These are phyloP conservation scores for Proteles cristata DNA, from an alignment of 2,113 vertebrate species.

Conservation along the genomic window DNA sequence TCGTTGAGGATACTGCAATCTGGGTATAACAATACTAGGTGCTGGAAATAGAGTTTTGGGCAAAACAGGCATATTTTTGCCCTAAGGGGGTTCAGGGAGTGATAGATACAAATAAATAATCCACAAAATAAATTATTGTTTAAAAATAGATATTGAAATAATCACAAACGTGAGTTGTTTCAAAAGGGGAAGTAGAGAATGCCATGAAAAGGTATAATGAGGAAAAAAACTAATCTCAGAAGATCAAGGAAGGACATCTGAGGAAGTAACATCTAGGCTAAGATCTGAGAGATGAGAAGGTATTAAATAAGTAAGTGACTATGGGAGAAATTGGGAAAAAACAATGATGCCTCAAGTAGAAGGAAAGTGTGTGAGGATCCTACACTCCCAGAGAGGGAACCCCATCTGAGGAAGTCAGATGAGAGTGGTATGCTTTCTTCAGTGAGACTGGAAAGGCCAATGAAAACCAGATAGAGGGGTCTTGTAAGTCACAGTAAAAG, in stretches of 20 bases:
- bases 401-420: background rate
- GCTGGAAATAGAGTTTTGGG: background rate
- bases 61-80: background rate
- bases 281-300: background rate
- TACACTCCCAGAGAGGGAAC: background rate
- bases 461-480: background rate
- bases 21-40: background rate
- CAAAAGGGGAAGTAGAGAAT: background rate
- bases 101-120: background rate
- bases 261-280: background rate
- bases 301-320: background rate
- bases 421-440: background rate
- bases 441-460: background rate
- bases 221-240: background rate
- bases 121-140: background rate
- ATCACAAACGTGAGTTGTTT: background rate
- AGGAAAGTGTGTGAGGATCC: background rate
- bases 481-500: background rate
- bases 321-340: background rate
- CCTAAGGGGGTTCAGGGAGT: background rate
- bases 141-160: background rate
- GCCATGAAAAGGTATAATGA: background rate
- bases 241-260: background rate
- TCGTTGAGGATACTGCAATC: too few relatives aligned
- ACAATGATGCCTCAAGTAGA: background rate